Conservation (phyloP, 2,113 vertebrate genomes). For the Hippocampus barbouri region DNA sequence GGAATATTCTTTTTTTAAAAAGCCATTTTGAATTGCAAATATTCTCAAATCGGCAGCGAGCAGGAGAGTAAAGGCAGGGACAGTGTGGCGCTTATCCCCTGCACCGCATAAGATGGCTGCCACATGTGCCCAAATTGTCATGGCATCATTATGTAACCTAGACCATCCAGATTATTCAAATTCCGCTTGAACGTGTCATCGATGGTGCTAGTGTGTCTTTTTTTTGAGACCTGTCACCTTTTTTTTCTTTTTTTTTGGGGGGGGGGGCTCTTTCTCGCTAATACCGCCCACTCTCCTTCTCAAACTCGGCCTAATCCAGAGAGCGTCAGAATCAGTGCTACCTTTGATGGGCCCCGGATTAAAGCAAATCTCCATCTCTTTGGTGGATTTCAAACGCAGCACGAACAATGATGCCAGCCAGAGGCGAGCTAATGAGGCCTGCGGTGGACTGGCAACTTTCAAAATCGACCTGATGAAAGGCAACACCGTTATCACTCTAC, state of each 20-base stretch:
- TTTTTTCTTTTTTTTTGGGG: conserved; percentile 48
- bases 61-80: conserved; percentile 63
- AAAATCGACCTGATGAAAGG: conserved; percentile 83
- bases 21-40: conserved; percentile 79
- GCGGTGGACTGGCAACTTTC: conserved; percentile 77
- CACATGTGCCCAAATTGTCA: conserved; percentile 71
- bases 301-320: conserved; percentile 65
- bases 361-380: conserved; percentile 88
- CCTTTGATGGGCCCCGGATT: conserved; percentile 87
- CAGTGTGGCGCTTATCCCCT: conserved; percentile 64
- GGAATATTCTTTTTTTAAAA: conserved; percentile 55
- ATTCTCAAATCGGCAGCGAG: conserved; percentile 62
- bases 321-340: conserved; percentile 71
- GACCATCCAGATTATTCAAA: conserved; percentile 77
- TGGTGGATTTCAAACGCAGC: conserved; percentile 85
- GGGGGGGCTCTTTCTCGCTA: conserved; percentile 33
- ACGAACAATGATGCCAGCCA: conserved; percentile 85
- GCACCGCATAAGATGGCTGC: conserved; percentile 63
- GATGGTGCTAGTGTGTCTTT: conserved; percentile 48
- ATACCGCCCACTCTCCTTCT: conserved; percentile 29
- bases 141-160: conserved; percentile 77
- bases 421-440: conserved; percentile 85
- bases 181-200: conserved; percentile 68
- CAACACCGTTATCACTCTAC: conserved; percentile 49
- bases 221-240: conserved; percentile 70